These are phyloP conservation scores for Cricetomys ansorgei DNA, from an alignment of 2,113 vertebrate genomes.

Conservation along the genomic window DNA sequence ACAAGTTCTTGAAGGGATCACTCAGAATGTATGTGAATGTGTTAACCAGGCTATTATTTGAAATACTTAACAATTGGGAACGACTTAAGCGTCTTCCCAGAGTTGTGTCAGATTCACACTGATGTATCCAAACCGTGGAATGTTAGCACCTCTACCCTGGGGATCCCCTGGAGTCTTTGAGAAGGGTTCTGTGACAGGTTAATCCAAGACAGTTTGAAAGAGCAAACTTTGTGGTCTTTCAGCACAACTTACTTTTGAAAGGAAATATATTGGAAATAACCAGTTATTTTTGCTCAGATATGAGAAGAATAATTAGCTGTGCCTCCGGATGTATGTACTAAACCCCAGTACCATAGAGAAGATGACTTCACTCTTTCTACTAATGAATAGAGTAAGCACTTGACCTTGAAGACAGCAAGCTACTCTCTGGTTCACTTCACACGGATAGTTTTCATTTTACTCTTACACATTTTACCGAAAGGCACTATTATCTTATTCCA, in stretches of 20 bases:
- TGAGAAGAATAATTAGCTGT: neutral
- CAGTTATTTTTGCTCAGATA: neutral
- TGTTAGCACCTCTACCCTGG: neutral
- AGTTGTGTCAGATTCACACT: conserved; percentile 10
- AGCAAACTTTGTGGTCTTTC: neutral
- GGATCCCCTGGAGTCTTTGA: neutral
- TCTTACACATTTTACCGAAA: neutral
- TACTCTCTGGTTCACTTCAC: neutral
- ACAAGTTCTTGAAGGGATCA: neutral
- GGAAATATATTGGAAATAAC: neutral
- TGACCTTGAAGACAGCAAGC: neutral
- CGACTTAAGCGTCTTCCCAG: neutral
- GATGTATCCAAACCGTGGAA: neutral
- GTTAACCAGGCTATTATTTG: neutral
- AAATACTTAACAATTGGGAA: conserved; percentile 6
- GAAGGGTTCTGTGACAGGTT: neutral
- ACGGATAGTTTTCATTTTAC: conserved; percentile 15
- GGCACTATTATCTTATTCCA: neutral
- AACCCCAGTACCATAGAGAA: neutral
- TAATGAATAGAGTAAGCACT: neutral
- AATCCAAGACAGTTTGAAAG: neutral
- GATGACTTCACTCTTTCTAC: neutral
- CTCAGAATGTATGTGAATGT: neutral
- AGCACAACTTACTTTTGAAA: neutral
- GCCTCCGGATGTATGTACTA: neutral